These are phyloP conservation scores for Drosophila takahashii DNA, from an alignment of 1,140 invertebrate genomes.

Conservation along the genomic window DNA sequence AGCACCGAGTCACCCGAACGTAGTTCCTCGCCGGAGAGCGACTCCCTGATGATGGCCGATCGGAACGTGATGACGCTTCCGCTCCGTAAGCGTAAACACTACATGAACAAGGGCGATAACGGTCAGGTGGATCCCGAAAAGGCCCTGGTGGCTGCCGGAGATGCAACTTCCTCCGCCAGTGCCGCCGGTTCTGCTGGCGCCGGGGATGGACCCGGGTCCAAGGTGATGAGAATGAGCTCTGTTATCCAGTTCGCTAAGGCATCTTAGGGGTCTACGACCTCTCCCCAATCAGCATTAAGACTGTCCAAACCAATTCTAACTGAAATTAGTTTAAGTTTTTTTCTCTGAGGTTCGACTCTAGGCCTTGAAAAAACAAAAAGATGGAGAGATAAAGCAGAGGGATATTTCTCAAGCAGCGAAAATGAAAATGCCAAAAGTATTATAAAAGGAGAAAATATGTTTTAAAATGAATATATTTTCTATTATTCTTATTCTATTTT, in stretches of 20 bases:
- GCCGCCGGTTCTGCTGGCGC: slow-evolving; percentile 9
- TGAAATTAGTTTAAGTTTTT: slow-evolving; percentile 68
- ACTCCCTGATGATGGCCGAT: slow-evolving; percentile 86
- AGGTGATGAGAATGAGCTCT: slow-evolving; percentile 88
- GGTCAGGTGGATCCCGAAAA: slow-evolving; percentile 15
- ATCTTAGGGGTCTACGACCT: slow-evolving; percentile 84
- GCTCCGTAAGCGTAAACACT: slow-evolving; percentile 92
- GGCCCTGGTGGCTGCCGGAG: slow-evolving; percentile 2
- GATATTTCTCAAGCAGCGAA: slow-evolving; percentile 43
- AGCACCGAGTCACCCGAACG: slow-evolving; percentile 86
- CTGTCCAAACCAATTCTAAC: slow-evolving; percentile 73
- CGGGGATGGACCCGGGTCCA: slow-evolving; percentile 35
- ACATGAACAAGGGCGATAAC: slow-evolving; percentile 89
- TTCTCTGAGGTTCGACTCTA: slow-evolving; percentile 27
- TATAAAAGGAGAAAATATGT: slow-evolving; percentile 61
- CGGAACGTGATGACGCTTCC: slow-evolving; percentile 89
- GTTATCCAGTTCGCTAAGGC: slow-evolving; percentile 93
- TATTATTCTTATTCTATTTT: slow-evolving; percentile 8
- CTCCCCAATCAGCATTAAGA: slow-evolving; percentile 69
- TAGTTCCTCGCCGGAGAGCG: slow-evolving; percentile 87
- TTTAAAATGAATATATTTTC: slow-evolving; percentile 39
- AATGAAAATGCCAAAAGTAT: slow-evolving; percentile 80
- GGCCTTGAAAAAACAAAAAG: not conserved
- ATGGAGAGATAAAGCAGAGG: slow-evolving; percentile 15
- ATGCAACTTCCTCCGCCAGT: slow-evolving; percentile 20